These are phyloP conservation scores for Scomber scombrus DNA, from an alignment of 2,113 vertebrate species.

Conservation along the genomic window DNA sequence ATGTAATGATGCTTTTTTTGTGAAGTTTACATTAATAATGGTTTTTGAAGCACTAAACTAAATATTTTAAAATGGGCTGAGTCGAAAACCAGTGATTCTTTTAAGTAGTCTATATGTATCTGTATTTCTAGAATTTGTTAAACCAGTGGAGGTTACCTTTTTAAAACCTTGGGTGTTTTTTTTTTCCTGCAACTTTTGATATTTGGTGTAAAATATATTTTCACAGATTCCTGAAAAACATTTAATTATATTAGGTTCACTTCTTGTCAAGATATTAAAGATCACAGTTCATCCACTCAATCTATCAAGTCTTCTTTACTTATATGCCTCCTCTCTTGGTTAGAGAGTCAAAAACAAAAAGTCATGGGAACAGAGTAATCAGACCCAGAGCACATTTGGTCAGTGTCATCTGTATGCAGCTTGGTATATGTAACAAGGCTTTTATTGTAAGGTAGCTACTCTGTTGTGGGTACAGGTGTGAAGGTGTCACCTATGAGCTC, in stretches of 20 bases:
- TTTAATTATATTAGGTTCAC: constrained; percentile 15
- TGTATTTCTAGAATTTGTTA: not conserved
- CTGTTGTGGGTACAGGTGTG: not conserved
- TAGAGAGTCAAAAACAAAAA: constrained; percentile 1
- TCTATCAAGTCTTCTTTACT: constrained; percentile 26
- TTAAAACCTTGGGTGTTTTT: constrained; percentile 8
- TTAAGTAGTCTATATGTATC: too few species aligned
- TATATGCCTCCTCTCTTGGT: not conserved
- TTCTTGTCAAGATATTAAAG: constrained; percentile 41
- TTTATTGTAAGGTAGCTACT: not conserved
- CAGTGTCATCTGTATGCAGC: not conserved
- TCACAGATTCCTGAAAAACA: constrained; percentile 24
- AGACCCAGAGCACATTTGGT: not conserved
- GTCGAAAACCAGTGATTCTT: too few species aligned
- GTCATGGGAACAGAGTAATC: not conserved
- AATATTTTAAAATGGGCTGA: too few species aligned
- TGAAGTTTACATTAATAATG: too few species aligned
- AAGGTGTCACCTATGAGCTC: not conserved
- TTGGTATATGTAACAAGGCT: not conserved
- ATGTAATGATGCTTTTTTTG: too few species aligned
- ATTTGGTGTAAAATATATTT: constrained; percentile 26
- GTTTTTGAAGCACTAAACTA: too few species aligned
- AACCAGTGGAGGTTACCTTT: not conserved
- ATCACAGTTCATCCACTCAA: constrained; percentile 28
- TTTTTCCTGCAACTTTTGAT: constrained; percentile 17